Evolutionary conservation across 1,140 invertebrate genomes (phyloP), one percentile per base, ranked within the genome.

Genomic region (Tribolium castaneum): DNA sequence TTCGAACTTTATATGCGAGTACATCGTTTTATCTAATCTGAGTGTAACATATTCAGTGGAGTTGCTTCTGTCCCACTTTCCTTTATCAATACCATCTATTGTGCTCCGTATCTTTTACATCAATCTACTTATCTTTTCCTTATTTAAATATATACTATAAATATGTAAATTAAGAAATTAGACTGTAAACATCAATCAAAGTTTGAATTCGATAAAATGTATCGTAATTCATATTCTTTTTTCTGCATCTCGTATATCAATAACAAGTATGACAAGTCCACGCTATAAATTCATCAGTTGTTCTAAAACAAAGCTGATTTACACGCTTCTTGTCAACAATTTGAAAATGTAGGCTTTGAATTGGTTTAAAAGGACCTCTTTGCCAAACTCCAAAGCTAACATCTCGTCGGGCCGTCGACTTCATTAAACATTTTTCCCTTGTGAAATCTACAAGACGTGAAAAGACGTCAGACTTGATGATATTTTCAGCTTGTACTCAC

Each of bases 401-500:
- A 30, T 34, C 16, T 54, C 52, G 54, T 59, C 10, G 12, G 59
- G n/a, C 9, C 59, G 59, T 66, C 59, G 30, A 66, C 59, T 66
- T 66, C 59, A 66, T 66, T 66, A 66, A 66, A 34, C 30, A 66
- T 35, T 66, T 39, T 66, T 66, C 59, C 59, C 59, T 66, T n/a
- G 59, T 66, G 59, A 35, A 66, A 66, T 66, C 59, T 35, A 66
- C 25, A 35, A 30, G 25, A 59, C 59, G n/a, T 66, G 59, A 66
- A 66, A 66, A 66, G 59, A 66, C 59, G 59, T 35, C 59, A 66
- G 34, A 6, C 14, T 66, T 35, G 30, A 66, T 35, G 59, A 35
- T 22, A 66, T 66, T 35, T 66, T 66, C 59, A 59, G 22, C 54
- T 59, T 30, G 16, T 59, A 22, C 54, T 25, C 22, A 59, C 54